Conservation (phyloP, 1,140 invertebrate genomes). For the Drosophila sechellia region DNA sequence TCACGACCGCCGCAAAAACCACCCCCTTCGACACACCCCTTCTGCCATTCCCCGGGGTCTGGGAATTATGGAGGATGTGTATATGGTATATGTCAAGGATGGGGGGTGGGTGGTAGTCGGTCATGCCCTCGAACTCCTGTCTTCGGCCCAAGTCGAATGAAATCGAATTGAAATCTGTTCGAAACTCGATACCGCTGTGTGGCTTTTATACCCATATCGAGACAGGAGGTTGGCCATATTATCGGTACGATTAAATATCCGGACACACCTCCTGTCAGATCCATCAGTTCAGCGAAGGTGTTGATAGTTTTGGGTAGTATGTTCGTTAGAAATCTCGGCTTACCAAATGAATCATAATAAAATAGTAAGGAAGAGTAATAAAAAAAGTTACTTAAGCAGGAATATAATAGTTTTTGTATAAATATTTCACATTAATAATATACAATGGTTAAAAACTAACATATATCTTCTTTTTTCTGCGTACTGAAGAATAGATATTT, state of each 20-base stretch:
- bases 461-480: too few species aligned
- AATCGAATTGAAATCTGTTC: constrained; percentile 84
- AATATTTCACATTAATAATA: too few species aligned
- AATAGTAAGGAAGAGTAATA: too few species aligned
- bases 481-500: too few species aligned
- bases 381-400: too few species aligned
- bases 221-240: constrained; percentile 22
- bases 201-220: constrained; percentile 19
- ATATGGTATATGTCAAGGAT: constrained; percentile 34
- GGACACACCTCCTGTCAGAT: constrained; percentile 20
- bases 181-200: constrained; percentile 73
- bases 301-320: constrained; percentile 6
- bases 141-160: constrained; percentile 56
- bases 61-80: constrained; percentile 20
- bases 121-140: constrained; percentile 13
- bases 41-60: constrained; percentile 30
- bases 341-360: background rate
- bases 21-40: constrained; percentile 54
- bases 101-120: constrained; percentile 7
- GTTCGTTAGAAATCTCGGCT: too few species aligned
- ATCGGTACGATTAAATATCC: constrained; percentile 34
- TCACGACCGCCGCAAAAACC: constrained; percentile 74
- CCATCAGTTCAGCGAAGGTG: constrained; percentile 3
- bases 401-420: too few species aligned
- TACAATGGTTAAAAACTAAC: too few species aligned